A percentile compares a stretch with the other conserved stretches of the same genome.
Conservation (phyloP, 2,797 vertebrate genomes). For the Urosaurus nigricauda region DNA sequence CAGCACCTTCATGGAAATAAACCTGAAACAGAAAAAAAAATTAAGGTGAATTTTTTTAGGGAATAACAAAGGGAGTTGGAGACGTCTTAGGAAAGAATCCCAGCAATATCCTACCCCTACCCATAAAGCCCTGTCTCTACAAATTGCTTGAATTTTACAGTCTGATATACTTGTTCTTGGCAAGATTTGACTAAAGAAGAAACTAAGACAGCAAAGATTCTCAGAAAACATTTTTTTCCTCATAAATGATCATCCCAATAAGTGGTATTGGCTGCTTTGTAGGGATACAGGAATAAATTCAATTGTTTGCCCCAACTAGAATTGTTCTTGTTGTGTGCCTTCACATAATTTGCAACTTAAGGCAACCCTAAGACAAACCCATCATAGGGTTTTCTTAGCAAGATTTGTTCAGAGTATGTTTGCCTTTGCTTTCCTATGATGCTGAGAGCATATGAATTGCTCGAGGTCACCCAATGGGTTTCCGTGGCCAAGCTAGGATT, state of each 20-base stretch:
- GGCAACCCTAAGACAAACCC: no score
- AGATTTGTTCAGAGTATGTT: no score
- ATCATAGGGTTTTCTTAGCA: no score
- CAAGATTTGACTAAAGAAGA: not conserved
- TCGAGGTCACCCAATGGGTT: no score
- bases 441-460: no score
- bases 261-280: no score
- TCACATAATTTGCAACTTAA: no score
- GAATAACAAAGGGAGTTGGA: not conserved
- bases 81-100: not conserved
- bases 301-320: no score
- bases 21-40: not conserved
- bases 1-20: not conserved
- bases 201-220: not conserved
- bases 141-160: not conserved
- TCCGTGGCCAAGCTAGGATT: no score
- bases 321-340: no score
- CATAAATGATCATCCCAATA: not conserved
- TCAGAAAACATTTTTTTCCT: not conserved
- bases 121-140: not conserved
- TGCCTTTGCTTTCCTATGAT: no score
- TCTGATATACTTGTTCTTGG: not conserved
- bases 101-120: not conserved
- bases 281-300: no score
- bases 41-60: not conserved